Evolutionary conservation across 2,113 vertebrate genomes (phyloP).

Genomic region (Gymnobelideus leadbeateri): DNA sequence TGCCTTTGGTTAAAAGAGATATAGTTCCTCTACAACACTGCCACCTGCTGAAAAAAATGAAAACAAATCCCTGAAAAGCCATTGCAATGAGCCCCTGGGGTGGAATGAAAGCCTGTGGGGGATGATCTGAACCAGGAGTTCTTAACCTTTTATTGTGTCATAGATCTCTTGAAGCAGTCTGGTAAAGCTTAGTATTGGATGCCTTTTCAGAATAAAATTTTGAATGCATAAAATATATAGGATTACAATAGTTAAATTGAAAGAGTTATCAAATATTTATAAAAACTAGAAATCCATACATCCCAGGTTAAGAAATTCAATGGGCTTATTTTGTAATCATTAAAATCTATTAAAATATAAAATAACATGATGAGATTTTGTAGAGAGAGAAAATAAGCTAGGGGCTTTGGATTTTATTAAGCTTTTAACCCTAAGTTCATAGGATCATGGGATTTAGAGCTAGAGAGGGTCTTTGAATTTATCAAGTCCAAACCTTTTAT

Average conservation of each 20-base stretch:
- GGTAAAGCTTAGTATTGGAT: background rate
- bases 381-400: background rate
- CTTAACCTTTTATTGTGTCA: background rate
- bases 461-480: background rate
- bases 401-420: background rate
- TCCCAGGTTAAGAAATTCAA: background rate
- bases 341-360: background rate
- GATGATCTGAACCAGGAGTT: background rate
- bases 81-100: background rate
- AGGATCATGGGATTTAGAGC: background rate
- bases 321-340: background rate
- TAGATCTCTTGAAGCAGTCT: background rate
- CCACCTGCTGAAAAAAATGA: slow-evolving; percentile 76
- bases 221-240: background rate
- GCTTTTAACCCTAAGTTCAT: background rate
- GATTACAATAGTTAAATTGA: background rate
- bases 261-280: background rate
- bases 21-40: slow-evolving; percentile 71
- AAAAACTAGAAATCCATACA: background rate
- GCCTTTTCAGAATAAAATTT: background rate
- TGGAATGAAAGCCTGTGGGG: background rate
- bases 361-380: background rate
- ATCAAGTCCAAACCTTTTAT: background rate
- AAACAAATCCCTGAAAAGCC: background rate
- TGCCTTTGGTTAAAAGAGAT: background rate